Percentiles rank a stretch among this genome's conserved stretches.
Evolutionary conservation across 1,140 invertebrate genomes (phyloP).

Genomic region (Achroia grisella): DNA sequence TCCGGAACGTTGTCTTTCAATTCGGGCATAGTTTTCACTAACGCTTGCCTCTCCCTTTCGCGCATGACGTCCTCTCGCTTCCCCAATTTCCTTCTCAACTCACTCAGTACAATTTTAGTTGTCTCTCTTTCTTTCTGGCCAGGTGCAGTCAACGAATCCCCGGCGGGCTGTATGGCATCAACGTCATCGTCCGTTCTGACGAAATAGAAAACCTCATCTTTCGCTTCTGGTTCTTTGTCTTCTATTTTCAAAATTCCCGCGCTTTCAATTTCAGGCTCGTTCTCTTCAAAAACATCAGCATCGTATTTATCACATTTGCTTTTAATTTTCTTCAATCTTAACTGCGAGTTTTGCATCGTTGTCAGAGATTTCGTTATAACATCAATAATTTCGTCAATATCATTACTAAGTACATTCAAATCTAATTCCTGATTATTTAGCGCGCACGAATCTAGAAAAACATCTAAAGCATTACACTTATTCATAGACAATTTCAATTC

Average conservation of each 20-base stretch:
- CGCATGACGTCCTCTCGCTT: conserved; percentile 67
- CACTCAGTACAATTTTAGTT: conserved; percentile 47
- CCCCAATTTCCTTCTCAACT: conserved; percentile 59
- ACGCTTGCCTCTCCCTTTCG: conserved; percentile 59
- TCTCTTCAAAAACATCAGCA: conserved; percentile 14
- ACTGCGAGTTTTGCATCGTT: conserved; percentile 47
- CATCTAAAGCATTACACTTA: conserved; percentile 49
- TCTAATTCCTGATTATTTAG: conserved; percentile 45
- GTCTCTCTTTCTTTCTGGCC: conserved; percentile 50
- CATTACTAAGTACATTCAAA: conserved; percentile 41
- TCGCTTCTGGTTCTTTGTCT: conserved; percentile 40
- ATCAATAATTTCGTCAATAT: conserved; percentile 56
- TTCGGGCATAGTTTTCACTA: conserved; percentile 66
- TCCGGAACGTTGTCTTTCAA: conserved; percentile 48
- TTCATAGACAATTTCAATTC: conserved; percentile 50
- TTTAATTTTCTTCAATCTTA: conserved; percentile 50
- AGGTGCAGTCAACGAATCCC: conserved; percentile 48
- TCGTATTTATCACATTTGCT: conserved; percentile 21
- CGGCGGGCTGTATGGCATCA: conserved; percentile 12
- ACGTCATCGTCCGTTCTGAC: conserved; percentile 50
- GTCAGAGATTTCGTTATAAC: conserved; percentile 40
- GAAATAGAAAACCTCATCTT: conserved; percentile 65
- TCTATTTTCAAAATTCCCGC: conserved; percentile 39
- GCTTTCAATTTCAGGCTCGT: conserved; percentile 20
- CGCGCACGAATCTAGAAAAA: conserved; percentile 56